Base-by-base conservation (phyloP, 1,140 invertebrate genomes). In the Lepidostoma basale region DNA sequence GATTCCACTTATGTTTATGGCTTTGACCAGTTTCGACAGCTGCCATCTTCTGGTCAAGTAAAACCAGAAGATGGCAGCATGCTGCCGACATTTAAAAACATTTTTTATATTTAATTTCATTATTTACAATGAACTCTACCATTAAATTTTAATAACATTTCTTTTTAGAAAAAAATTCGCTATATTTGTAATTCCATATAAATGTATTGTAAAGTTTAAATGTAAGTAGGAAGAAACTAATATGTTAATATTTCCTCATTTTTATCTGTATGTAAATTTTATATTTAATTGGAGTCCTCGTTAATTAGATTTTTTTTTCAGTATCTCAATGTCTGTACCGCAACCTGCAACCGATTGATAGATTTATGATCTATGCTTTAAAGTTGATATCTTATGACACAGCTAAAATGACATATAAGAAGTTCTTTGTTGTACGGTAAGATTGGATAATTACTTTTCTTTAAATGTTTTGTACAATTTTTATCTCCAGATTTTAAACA, bases 381-480 rank as follows among this genome's bases (percentile, higher is more conserved):
- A 70, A 73, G 67, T 42, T 71, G 20, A 60, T 65, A 62, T 72
- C 58, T 63, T 62, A 66, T 49, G 58, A 58, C 18, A 52, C 52
- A 26, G 39, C 20, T 59, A 36, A 54, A 39, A 25, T 67, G 39
- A 62, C 69, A 14, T 71, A 71, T 45, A 69, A 72, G 23, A 73
- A 74, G 58, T 67, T 66, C 60, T 72, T 68, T 67, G 70, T 72
- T 45, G 45, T 64, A 59, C 67, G 74, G 69, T 74, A 20, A 63
- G 70, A 49, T 16, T 16, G 39, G 8, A 47, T 64, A 28, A 28
- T 54, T 16, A 28, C 12, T 63, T 63, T 25, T 4, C 10, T 63
- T 42, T 44, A n/a, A 62, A 23, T 9, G 4, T 45, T 14, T 8
- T 14, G n/a, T 14, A 14, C 18, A 45, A 8, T 9, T 20, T 45